Percentiles rank a stretch among this genome's conserved stretches.
Conservation (phyloP, 2,888 invertebrate species). For the Drosophila multiciliata region DNA sequence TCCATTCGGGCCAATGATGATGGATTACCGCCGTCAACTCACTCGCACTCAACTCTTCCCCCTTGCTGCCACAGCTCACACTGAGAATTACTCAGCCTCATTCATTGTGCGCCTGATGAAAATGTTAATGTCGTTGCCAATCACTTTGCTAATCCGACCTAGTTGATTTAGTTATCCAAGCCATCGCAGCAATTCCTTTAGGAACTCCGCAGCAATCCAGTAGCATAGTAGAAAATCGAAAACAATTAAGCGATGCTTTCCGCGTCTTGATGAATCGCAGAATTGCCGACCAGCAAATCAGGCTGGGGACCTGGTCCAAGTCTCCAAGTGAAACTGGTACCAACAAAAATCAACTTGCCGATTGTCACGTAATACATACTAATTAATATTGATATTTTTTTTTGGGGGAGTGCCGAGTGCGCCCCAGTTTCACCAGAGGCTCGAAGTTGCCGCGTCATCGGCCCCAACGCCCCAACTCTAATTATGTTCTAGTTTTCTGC, state of each 20-base stretch:
- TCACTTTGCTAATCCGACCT: constrained; percentile 76
- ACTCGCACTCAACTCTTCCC: background rate
- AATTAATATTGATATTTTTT: constrained; percentile 76
- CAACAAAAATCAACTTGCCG: constrained; percentile 25
- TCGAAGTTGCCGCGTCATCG: constrained; percentile 27
- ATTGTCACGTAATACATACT: constrained; percentile 80
- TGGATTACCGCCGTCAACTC: constrained; percentile 70
- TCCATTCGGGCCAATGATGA: constrained; percentile 64
- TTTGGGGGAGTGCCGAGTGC: background rate
- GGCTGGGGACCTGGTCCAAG: background rate
- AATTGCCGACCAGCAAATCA: constrained; percentile 47
- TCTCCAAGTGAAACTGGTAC: background rate
- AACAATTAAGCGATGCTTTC: constrained; percentile 73
- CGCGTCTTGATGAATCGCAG: constrained; percentile 57
- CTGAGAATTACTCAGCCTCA: constrained; percentile 43
- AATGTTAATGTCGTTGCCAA: constrained; percentile 81
- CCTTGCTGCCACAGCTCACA: background rate
- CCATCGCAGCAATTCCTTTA: background rate
- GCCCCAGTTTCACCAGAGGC: background rate
- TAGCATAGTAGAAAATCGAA: constrained; percentile 66
- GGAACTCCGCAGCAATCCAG: background rate
- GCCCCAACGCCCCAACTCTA: constrained; percentile 37
- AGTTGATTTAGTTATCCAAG: constrained; percentile 60
- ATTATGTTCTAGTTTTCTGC: constrained; percentile 64
- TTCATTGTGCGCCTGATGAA: constrained; percentile 71